Conservation (phyloP, 2,888 invertebrate species). For the Onthophagus sagittarius region DNA sequence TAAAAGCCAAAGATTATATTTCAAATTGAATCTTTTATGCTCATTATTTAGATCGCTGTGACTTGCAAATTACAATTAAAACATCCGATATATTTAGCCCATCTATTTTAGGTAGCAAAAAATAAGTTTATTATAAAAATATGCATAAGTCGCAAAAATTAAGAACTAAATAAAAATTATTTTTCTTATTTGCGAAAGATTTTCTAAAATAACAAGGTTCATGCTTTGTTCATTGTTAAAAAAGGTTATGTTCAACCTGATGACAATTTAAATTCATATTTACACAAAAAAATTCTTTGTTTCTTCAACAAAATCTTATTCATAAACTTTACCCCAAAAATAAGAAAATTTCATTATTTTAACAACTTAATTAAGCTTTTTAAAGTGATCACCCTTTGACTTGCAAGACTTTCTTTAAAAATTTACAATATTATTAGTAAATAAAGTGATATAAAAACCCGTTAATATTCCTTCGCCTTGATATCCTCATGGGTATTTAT, state of each 20-base stretch:
- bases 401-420: neutral
- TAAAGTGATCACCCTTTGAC: neutral
- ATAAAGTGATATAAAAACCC: neutral
- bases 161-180: too few relatives aligned
- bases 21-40: too few relatives aligned
- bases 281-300: neutral
- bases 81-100: too few relatives aligned
- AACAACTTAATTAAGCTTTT: neutral
- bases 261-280: neutral
- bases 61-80: too few relatives aligned
- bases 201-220: neutral
- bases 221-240: neutral
- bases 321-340: neutral
- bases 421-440: neutral
- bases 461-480: constrained; percentile 64
- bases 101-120: too few relatives aligned
- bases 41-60: too few relatives aligned
- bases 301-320: neutral
- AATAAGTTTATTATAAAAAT: too few relatives aligned
- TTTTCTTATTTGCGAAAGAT: too few relatives aligned
- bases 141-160: too few relatives aligned
- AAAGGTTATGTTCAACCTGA: neutral
- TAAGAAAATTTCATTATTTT: neutral
- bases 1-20: too few relatives aligned
- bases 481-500: constrained; percentile 91